phyloP scores from a whole-genome alignment of 2,113 vertebrate species.

The Rhegmatorhina hoffmannsi region DNA sequence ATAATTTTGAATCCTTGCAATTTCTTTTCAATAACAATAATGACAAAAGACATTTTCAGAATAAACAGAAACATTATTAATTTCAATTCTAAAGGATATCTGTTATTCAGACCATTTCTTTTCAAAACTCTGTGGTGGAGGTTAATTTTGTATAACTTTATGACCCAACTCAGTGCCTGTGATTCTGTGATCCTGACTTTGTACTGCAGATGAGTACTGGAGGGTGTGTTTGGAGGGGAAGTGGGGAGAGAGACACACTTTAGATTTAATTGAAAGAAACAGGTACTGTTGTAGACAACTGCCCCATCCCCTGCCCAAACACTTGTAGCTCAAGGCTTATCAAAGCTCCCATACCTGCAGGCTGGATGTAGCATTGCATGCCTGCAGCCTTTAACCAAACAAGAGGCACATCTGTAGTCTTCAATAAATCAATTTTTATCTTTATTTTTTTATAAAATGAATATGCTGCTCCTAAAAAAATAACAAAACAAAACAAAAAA shows the following conservation, averaged over 20 bases:
- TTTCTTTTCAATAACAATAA: background rate
- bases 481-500: background rate
- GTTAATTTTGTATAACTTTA: background rate
- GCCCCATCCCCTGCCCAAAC: background rate
- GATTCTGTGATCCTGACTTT: background rate
- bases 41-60: background rate
- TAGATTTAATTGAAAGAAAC: background rate
- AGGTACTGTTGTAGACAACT: background rate
- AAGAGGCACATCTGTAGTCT: background rate
- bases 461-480: background rate
- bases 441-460: background rate
- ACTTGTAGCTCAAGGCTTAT: background rate
- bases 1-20: background rate
- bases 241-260: background rate
- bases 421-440: background rate
- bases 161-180: background rate
- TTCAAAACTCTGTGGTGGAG: background rate
- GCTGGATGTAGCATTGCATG: background rate
- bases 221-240: rapidly evolving
- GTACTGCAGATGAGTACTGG: background rate
- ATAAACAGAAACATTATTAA: background rate
- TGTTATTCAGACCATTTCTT: background rate
- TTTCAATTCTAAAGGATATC: background rate
- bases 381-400: background rate
- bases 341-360: background rate